phyloP scores from a whole-genome alignment of 2,797 vertebrate species.

The Botia almorhae region DNA sequence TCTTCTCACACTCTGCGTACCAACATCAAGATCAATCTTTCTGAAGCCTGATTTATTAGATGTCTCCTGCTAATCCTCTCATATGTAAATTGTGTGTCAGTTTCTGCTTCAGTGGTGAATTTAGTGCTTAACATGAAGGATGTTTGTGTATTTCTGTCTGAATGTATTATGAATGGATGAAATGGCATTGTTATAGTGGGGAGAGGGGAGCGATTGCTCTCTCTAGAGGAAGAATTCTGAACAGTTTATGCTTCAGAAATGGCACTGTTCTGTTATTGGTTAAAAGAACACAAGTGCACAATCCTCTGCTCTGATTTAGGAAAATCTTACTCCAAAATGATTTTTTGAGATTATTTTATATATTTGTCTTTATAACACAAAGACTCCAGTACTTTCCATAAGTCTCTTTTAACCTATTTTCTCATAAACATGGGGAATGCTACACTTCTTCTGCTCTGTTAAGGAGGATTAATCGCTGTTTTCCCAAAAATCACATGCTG shows the following conservation, averaged over 20 bases:
- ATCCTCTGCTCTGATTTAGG: neutral
- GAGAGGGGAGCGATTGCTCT: conserved; percentile 25
- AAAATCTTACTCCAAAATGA: neutral
- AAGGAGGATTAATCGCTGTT: neutral
- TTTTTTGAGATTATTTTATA: conserved; percentile 29
- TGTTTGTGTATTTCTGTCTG: conserved; percentile 34
- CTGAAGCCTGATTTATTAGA: conserved; percentile 22
- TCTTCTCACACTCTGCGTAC: neutral
- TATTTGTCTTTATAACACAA: neutral
- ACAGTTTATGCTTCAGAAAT: conserved; percentile 11
- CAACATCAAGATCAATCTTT: conserved; percentile 4
- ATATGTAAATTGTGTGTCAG: conserved; percentile 29
- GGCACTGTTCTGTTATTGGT: conserved; percentile 11
- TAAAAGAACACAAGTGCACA: neutral
- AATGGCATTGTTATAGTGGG: neutral
- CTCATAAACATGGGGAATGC: conserved; percentile 38
- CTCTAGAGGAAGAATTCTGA: conserved; percentile 18
- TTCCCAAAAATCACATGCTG: neutral
- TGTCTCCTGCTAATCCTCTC: neutral
- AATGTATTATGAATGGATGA: conserved; percentile 36
- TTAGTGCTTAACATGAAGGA: conserved; percentile 30
- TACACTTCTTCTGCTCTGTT: neutral
- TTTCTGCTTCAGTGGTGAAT: conserved; percentile 14
- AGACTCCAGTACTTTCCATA: neutral
- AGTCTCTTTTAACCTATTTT: conserved; percentile 40